These are phyloP conservation scores for Gracilinanus agilis DNA, from an alignment of 2,113 vertebrate species.

Conservation along the genomic window DNA sequence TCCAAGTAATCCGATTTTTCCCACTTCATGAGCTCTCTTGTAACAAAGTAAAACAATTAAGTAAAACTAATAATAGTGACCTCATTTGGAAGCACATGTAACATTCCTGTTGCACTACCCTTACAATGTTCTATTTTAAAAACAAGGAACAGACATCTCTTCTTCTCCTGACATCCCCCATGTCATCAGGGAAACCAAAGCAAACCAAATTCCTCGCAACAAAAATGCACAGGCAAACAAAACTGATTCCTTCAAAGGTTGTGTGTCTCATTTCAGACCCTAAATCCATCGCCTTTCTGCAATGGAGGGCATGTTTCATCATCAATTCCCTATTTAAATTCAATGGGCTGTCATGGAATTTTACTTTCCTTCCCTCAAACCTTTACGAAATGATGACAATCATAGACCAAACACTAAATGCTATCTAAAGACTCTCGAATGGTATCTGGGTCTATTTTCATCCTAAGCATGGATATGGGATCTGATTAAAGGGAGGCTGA, in stretches of 20 bases:
- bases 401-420: constrained; percentile 24
- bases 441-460: constrained; percentile 32
- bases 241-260: neutral
- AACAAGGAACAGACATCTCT: neutral
- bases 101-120: neutral
- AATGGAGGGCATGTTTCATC: neutral
- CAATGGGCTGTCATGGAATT: neutral
- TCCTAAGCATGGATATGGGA: neutral
- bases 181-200: neutral
- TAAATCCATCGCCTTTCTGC: neutral
- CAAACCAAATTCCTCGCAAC: neutral
- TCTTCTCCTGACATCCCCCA: neutral
- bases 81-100: neutral
- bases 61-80: neutral
- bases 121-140: neutral
- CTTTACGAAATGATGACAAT: constrained; percentile 45
- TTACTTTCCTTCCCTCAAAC: neutral
- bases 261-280: neutral
- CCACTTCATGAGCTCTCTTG: neutral
- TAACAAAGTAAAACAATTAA: neutral
- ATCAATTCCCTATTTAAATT: neutral
- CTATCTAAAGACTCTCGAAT: constrained; percentile 27
- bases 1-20: neutral
- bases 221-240: neutral
- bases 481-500: constrained; percentile 49